Evolutionary conservation across 2,113 vertebrate species (phyloP), one percentile per base, ranked within the genome.

Genomic region (Illadopsis cleaveri): DNA sequence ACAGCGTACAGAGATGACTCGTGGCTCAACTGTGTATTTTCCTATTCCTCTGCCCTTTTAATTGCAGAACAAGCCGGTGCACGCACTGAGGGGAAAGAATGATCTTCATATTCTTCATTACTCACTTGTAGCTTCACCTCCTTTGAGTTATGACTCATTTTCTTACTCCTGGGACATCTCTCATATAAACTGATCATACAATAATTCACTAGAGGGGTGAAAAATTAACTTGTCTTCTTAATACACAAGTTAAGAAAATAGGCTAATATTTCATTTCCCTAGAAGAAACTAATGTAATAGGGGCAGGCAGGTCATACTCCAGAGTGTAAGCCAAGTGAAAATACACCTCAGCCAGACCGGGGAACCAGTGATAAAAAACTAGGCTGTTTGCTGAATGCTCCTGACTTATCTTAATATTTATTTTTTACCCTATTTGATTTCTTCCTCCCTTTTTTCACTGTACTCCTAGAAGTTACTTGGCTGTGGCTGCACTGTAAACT

Each of bases 151-250:
- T 96, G 95, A 96, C 88, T 95, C 90, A 96, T 96, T 95, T 95
- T 94, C 93, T 89, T 85, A 86, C 91, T 95, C 84, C 86, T 84
- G 56, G 65, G 93, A 94, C 87, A 86, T 91, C 82, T 90, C 88
- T 97, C 94, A 96, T 89, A 96, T 92, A 95, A 97, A 91, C 79
- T 12, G 57, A 94, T 94, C 93, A 75, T 93, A 83, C 60, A 82
- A 91, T 96, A 96, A 97, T 96, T 96, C 94, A 95, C 93, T 71
- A 90, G 70, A 92, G 64, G 60, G 83, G 76, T 97, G 95, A 97
- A 97, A 97, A 97, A 97, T 97, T 97, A 96, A 96, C 95, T 96
- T 97, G 95, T 97, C 95, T 89, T 85, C 87, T 97, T 96, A 93
- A 96, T 89, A 94, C 90, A 95, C 94, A 97, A 95, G 93, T 94